Base-by-base conservation (phyloP, 2,888 invertebrate species). In the Lydus trimaculatus region DNA sequence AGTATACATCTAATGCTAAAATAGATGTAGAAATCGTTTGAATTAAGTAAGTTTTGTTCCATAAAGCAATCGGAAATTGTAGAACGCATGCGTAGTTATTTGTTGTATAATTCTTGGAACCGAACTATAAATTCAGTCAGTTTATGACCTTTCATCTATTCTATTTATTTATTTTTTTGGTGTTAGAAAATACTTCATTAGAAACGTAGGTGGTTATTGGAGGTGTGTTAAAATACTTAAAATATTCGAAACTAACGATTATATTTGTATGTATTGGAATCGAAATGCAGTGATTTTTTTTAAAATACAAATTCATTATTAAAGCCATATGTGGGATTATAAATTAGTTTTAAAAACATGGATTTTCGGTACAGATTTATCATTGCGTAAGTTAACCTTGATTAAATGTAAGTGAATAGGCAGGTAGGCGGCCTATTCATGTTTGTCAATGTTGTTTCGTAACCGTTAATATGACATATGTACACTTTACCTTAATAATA, bases 391-490 rank as follows among this genome's bases (percentile, higher is more conserved):
- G 39, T 31, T 28, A 70, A 66, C 70, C 66, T 70, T 70, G 70
- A 64, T 70, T 70, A 64, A 58, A 58, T 39, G 15, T 25, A 52
- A 25, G 7, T 52, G 20, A 11, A 33, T 33, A 36, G 33, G 15
- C 64, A 70, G 66, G 70, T 70, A 70, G 70, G 66, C 70, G 66
- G 66, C 56, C 61, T 64, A 66, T 70, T 66, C 66, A 64, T 48
- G 61, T 70, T 70, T 70, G 66, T 70, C 70, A 70, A 70, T 66
- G 70, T 64, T 70, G 31, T 69, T 69, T 65, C 65, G 70, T 64
- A 70, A 65, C 63, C 65, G 62, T 64, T 28, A 66, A 56, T 64
- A 70, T 61, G 70, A 70, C 66, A 66, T 66, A 64, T 69, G 58
- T 61, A 43, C 36, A 58, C 17, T 65, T 61, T 25, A 52, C 52